Base-by-base conservation (phyloP, 2,113 vertebrate species). In the Protomyctophum bolini region DNA sequence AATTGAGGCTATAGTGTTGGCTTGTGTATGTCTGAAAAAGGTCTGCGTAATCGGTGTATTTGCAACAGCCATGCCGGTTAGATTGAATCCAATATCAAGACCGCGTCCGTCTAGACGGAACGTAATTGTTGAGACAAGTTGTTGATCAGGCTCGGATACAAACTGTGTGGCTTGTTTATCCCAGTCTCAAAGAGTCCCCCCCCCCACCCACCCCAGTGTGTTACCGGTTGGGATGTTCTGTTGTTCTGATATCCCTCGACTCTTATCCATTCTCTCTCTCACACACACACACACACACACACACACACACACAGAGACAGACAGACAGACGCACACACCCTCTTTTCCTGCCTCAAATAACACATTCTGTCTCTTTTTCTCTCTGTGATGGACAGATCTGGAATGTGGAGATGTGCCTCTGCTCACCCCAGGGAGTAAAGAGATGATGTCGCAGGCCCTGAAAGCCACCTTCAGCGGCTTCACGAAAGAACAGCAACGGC, bases 371-470 rank as follows among this genome's bases (percentile, higher is more conserved):
- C 6, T 68, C 10, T 6, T 58, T 58, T 3, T 60, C 63, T 65
- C 11, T 68, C 1, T 82, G 50, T 73, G 72, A 87, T 91, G 47
- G 49, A 62, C 93, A 98, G 98, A 99, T 86, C 95, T 97, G 84
- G 98, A 99, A 91, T 98, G 97, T 83, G 95, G 95, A 0, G 98
- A 99, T 68, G 97, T 99, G 56, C 98, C 98, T 7, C 90, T 98
- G 28, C 87, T 99, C 79, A 99, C 98, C 29, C 97, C 98, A 58
- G 97, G 97, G 87, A 99, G 98, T 89, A 99, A 99, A 89, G 97
- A 99, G 85, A 98, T 99, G 97, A 98, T 99, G 97, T 98, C 97
- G 66, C 97, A 99, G 91, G 98, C 98, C 0, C 59, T 99, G 85
- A 96, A 97, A 84, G 97, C 95, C 83, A 99, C 97, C 0, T 99